A percentile compares a stretch with the other conserved stretches of the same genome.
Evolutionary conservation across 2,113 vertebrate species (phyloP).

Genomic region (Gallinago undulata): DNA sequence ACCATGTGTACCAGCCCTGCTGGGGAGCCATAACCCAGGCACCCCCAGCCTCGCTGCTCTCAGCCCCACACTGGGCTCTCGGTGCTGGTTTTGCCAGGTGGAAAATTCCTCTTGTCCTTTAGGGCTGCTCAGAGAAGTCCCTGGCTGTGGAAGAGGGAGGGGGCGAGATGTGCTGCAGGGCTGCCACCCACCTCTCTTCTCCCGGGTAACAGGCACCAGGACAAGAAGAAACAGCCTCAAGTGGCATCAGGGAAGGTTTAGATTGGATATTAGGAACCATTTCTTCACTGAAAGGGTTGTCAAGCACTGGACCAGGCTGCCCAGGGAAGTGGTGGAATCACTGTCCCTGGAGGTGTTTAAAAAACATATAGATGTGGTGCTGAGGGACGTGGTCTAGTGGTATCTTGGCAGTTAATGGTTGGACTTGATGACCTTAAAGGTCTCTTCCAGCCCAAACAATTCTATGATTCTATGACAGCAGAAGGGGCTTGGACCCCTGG

Average conservation of each 20-base stretch:
- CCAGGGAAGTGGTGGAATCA: background rate
- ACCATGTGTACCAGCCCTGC: accelerated
- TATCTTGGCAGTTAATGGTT: background rate
- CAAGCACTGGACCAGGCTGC: background rate
- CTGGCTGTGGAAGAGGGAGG: background rate
- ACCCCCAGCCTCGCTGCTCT: no score
- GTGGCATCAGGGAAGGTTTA: background rate
- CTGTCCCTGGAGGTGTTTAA: background rate
- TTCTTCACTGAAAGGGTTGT: background rate
- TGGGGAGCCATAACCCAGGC: background rate
- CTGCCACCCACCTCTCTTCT: background rate
- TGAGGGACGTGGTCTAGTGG: background rate
- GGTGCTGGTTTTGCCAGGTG: background rate
- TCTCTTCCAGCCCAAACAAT: background rate
- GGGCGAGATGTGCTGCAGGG: accelerated
- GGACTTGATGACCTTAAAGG: background rate
- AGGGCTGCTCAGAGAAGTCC: background rate
- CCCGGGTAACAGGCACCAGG: background rate
- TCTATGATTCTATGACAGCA: background rate
- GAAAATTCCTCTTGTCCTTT: background rate
- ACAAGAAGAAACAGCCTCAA: background rate
- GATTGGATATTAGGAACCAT: background rate
- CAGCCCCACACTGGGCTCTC: background rate
- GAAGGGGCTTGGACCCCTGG: background rate
- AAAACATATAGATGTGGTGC: background rate